Conservation (phyloP, 2,888 invertebrate genomes). For the Halictus quadricinctus region DNA sequence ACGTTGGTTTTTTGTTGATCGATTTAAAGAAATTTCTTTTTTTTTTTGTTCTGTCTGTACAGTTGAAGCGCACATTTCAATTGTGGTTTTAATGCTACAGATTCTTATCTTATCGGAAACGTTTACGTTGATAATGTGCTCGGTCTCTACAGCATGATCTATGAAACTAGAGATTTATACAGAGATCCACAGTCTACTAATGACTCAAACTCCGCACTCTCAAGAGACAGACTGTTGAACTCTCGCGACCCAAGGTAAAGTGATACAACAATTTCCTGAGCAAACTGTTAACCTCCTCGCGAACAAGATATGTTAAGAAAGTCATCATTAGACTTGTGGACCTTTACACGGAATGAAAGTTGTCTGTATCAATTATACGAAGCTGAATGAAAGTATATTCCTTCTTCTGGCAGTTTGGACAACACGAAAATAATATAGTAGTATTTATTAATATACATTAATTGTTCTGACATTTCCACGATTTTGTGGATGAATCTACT, state of each 20-base stretch:
- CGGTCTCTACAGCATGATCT: background rate
- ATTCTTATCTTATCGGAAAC: background rate
- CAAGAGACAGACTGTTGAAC: background rate
- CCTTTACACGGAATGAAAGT: background rate
- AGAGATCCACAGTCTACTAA: background rate
- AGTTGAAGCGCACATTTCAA: no score
- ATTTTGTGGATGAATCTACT: no score
- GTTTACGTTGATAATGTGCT: background rate
- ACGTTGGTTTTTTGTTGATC: background rate
- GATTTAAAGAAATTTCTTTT: background rate
- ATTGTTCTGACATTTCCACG: no score
- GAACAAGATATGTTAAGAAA: background rate
- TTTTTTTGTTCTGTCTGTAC: no score
- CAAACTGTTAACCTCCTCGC: background rate
- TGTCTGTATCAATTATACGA: background rate
- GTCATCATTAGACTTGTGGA: background rate
- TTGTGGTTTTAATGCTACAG: background rate
- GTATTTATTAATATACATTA: no score
- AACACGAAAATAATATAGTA: no score
- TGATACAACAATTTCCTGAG: background rate
- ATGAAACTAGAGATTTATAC: background rate
- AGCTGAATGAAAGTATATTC: no score
- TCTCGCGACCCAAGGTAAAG: background rate
- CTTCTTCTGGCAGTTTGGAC: no score
- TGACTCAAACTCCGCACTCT: background rate